phyloP scores from a whole-genome alignment of 2,797 vertebrate genomes.

The Xenops minutus region DNA sequence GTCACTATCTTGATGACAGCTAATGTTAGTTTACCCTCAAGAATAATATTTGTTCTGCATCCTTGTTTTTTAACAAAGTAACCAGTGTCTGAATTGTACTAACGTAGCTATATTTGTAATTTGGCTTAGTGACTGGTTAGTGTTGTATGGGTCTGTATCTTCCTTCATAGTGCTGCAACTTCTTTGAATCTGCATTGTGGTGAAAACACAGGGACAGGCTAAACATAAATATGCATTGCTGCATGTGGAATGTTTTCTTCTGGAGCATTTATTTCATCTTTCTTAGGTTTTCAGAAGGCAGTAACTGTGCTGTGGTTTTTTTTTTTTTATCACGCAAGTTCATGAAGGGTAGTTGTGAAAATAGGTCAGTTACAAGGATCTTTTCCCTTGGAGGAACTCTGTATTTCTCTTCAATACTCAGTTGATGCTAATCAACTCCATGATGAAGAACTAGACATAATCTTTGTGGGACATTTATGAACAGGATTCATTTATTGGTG shows the following conservation, averaged over 20 bases:
- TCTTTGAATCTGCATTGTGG: background rate
- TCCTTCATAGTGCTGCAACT: background rate
- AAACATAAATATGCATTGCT: background rate
- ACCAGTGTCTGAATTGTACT: background rate
- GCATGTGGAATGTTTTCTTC: background rate
- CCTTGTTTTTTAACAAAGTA: background rate
- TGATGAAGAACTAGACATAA: background rate
- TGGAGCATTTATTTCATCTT: background rate
- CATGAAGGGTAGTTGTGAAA: background rate
- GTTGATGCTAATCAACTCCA: background rate
- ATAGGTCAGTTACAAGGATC: background rate
- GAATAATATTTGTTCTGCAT: background rate
- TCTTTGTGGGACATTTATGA: background rate
- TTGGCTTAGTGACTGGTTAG: background rate
- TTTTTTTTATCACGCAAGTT: background rate
- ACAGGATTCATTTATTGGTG: background rate
- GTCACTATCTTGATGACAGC: background rate
- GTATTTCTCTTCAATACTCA: background rate
- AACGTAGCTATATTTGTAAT: background rate
- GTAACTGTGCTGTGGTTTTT: background rate
- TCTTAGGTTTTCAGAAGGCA: background rate
- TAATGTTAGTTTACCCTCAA: background rate
- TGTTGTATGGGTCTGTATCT: background rate
- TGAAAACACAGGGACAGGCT: background rate
- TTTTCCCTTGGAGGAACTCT: background rate